Evolutionary conservation across 1,140 invertebrate species (phyloP).

Genomic region (Babylonia areolata): DNA sequence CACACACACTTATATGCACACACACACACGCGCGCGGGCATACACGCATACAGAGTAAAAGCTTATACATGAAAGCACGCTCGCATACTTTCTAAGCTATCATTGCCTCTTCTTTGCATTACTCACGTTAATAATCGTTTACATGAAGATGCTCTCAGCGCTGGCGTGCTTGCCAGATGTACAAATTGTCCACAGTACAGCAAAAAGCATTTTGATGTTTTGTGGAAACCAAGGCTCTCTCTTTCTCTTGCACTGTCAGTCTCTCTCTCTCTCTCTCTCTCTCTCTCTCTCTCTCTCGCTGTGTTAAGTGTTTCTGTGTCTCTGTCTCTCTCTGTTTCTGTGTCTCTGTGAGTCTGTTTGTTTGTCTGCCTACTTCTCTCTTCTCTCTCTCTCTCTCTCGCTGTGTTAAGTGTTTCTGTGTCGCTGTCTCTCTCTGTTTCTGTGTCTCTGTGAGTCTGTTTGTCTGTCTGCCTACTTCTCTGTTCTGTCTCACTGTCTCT

Average conservation of each 20-base stretch:
- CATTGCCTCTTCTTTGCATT: too few species aligned
- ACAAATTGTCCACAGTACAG: too few species aligned
- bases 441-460: not conserved
- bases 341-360: not conserved
- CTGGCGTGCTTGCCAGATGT: too few species aligned
- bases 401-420: not conserved
- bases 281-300: constrained; percentile 4
- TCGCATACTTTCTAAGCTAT: too few species aligned
- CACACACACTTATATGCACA: too few species aligned
- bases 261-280: not conserved
- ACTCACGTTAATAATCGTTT: too few species aligned
- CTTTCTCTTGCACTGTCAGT: not conserved
- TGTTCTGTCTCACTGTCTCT: constrained; percentile 1
- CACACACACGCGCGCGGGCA: too few species aligned
- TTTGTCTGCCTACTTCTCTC: constrained; percentile 5
- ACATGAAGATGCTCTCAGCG: too few species aligned
- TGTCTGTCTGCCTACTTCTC: constrained; percentile 24
- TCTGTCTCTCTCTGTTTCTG: not conserved
- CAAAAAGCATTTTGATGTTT: too few species aligned
- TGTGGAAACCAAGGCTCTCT: too few species aligned
- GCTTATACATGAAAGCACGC: too few species aligned
- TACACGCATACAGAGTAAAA: too few species aligned
- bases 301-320: not conserved
- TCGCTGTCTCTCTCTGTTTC: not conserved
- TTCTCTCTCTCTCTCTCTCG: constrained; percentile 15